Evolutionary conservation across 2,888 invertebrate species (phyloP).

Genomic region (Sepioteuthis lessoniana): DNA sequence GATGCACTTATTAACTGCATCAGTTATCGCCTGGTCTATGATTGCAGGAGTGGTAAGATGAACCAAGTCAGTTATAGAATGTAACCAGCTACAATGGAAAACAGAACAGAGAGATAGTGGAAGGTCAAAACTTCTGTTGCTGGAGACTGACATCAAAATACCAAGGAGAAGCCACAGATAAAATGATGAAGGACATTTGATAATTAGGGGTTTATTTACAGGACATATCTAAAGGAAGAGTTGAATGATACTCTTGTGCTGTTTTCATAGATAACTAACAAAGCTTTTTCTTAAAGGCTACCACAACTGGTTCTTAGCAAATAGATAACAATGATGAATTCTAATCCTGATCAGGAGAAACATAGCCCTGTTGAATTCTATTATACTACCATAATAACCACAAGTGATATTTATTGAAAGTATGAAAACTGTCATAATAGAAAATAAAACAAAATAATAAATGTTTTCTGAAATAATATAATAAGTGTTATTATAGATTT

Average conservation of each 20-base stretch:
- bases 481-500: no score
- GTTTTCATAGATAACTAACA: background rate
- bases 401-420: no score
- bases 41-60: background rate
- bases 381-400: no score
- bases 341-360: background rate
- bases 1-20: background rate
- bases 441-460: no score
- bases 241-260: background rate
- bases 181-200: background rate
- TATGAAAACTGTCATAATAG: no score
- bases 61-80: background rate
- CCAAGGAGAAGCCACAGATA: background rate
- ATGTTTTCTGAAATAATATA: no score
- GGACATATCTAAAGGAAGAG: background rate
- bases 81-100: background rate
- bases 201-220: conserved; percentile 11
- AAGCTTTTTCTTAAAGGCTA: background rate
- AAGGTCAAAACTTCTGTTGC: background rate
- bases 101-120: background rate
- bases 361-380: background rate
- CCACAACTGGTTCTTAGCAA: background rate
- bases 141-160: background rate
- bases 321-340: background rate
- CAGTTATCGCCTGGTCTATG: background rate